Conservation (phyloP, 1,140 invertebrate species). For the Radopholus similis region DNA sequence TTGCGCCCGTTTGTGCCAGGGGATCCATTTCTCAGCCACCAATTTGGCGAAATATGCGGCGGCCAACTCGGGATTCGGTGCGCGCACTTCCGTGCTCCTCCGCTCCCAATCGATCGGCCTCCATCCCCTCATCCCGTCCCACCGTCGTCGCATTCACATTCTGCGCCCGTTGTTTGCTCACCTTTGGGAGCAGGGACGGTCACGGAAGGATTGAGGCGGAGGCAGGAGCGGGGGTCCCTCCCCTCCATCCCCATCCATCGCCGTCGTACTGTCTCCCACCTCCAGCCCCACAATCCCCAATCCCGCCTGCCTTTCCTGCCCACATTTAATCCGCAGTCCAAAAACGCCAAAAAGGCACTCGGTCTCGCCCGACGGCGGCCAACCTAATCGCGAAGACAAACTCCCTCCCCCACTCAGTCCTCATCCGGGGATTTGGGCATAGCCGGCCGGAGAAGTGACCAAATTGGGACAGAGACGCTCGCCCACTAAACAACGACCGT, state of each 20-base stretch:
- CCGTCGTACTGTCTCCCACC: not conserved
- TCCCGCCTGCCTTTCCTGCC: not conserved
- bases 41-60: too few relatives aligned
- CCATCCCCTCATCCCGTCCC: not conserved
- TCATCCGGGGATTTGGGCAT: not conserved
- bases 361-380: not conserved
- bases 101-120: not conserved
- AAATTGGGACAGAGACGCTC: not conserved
- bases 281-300: not conserved
- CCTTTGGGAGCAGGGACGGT: slow-evolving; percentile 3
- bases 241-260: not conserved
- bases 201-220: slow-evolving; percentile 3
- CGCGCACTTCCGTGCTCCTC: not conserved
- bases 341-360: slow-evolving; percentile 6
- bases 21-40: too few relatives aligned
- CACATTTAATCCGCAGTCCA: not conserved
- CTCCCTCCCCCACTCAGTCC: not conserved
- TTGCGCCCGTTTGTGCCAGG: too few relatives aligned
- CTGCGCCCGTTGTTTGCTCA: slow-evolving; percentile 2
- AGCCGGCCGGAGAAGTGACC: not conserved
- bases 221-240: not conserved
- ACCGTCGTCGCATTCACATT: not conserved
- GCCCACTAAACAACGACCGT: too few relatives aligned
- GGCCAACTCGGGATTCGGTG: too few relatives aligned
- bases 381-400: not conserved